Evolutionary conservation across 2,113 vertebrate species (phyloP), one percentile per base, ranked within the genome.

Genomic region (Echinops telfairi): DNA sequence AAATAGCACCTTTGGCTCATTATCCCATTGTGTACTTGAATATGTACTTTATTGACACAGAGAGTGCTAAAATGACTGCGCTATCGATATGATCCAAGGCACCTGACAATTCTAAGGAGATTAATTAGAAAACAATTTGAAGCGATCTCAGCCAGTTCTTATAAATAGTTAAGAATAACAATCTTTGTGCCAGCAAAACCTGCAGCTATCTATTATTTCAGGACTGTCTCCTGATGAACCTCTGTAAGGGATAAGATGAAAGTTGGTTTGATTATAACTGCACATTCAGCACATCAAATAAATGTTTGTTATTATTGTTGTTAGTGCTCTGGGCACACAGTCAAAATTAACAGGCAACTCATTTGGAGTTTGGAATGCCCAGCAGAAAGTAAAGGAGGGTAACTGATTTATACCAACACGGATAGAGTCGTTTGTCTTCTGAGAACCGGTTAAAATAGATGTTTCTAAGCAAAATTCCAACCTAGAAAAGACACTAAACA

Each of bases 351-450:
- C 75, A 83, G 25, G n/a, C 8, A 78, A 88, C 93, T 94, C 66
- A 90, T 81, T 88, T 90, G 75, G 86, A 92, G 77, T 79, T 80
- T 89, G 57, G 81, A 93, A 93, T 53, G 85, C 90, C 60, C 76
- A 81, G 27, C 70, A 90, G 43, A 84, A 93, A 89, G 38, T 89
- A 85, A 93, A 87, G 19, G 40, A 92, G 17, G 31, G 86, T 86
- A 83, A 96, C 68, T 96, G 90, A 90, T 95, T 96, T 95, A 83
- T 91, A 70, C 31, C 75, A 83, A 77, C 36, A 58, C 70, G 80
- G 36, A 95, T 83, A 92, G 27, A 5, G 2, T 53, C 20, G 90
- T 94, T 88, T 95, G 70, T 92, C 40, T 66, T 25, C 80, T 29
- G 10, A 93, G 76, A 80, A 95, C 0, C 43, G 11, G 81, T 73